Conservation (phyloP, 2,113 vertebrate genomes). For the Camelus dromedarius region DNA sequence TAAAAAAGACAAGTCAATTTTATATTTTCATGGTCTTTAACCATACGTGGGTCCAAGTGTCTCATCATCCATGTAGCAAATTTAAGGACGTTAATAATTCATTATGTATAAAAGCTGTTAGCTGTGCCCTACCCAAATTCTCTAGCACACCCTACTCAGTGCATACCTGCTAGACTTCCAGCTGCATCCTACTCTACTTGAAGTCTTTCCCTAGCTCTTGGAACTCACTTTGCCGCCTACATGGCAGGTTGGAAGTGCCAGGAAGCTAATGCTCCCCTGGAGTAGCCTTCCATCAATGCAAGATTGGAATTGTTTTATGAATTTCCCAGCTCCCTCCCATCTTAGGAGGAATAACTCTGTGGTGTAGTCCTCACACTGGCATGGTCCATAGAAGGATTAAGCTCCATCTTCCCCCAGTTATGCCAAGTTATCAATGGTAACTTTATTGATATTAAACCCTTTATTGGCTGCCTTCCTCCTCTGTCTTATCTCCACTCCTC, state of each 20-base stretch:
- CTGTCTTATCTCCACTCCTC: not conserved
- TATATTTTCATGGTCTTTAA: not conserved
- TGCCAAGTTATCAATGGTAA: too few species aligned
- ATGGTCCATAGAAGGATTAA: accelerated
- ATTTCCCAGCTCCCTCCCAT: not conserved
- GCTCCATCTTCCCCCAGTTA: not conserved
- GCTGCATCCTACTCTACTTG: not conserved
- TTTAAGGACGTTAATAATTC: not conserved
- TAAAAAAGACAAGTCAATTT: not conserved
- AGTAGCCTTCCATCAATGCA: not conserved
- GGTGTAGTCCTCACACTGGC: too few species aligned
- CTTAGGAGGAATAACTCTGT: not conserved
- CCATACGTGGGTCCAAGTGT: not conserved
- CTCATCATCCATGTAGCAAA: not conserved
- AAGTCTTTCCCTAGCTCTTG: not conserved
- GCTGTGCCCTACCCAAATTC: not conserved
- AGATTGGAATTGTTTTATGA: not conserved
- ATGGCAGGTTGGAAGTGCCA: not conserved
- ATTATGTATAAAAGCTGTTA: not conserved
- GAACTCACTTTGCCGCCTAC: not conserved
- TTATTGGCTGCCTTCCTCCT: not conserved
- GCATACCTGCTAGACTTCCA: not conserved
- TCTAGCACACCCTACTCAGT: too few species aligned
- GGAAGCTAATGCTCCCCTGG: not conserved
- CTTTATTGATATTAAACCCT: not conserved